Conservation (phyloP, 2,113 vertebrate species). For the Trichechus manatus region DNA sequence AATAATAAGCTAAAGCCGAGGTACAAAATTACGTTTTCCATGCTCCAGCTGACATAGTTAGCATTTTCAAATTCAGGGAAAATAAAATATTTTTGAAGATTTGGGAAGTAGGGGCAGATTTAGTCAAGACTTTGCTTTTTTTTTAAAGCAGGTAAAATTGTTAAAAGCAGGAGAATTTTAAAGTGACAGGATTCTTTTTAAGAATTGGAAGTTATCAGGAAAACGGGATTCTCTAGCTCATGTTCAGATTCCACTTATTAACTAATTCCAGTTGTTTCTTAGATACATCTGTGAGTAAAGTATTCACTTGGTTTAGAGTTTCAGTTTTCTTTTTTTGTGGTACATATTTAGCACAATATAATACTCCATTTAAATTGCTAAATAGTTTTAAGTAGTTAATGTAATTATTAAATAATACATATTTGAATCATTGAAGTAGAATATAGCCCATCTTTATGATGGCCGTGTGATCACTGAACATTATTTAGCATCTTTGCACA, state of each 20-base stretch:
- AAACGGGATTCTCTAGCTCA: background rate
- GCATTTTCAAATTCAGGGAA: background rate
- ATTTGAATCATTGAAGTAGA: constrained; percentile 7
- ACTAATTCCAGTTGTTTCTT: background rate
- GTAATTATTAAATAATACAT: constrained; percentile 16
- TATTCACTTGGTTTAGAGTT: background rate
- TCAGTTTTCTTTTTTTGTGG: constrained; percentile 35
- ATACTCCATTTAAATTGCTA: constrained; percentile 6
- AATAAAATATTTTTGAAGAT: constrained; percentile 39
- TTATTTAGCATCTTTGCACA: constrained; percentile 6
- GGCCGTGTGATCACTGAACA: background rate
- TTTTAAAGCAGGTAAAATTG: constrained; percentile 7
- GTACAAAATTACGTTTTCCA: constrained; percentile 15
- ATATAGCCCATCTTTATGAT: background rate
- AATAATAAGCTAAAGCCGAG: background rate
- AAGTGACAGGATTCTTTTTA: background rate
- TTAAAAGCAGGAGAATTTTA: constrained; percentile 44
- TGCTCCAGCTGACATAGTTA: background rate
- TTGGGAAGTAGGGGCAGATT: constrained; percentile 1
- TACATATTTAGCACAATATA: constrained; percentile 25
- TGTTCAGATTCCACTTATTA: background rate
- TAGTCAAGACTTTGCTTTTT: background rate
- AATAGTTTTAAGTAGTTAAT: constrained; percentile 33
- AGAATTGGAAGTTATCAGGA: background rate
- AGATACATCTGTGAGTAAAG: background rate